phyloP scores from a whole-genome alignment of 2,888 invertebrate species.

The Germaria angustata region DNA sequence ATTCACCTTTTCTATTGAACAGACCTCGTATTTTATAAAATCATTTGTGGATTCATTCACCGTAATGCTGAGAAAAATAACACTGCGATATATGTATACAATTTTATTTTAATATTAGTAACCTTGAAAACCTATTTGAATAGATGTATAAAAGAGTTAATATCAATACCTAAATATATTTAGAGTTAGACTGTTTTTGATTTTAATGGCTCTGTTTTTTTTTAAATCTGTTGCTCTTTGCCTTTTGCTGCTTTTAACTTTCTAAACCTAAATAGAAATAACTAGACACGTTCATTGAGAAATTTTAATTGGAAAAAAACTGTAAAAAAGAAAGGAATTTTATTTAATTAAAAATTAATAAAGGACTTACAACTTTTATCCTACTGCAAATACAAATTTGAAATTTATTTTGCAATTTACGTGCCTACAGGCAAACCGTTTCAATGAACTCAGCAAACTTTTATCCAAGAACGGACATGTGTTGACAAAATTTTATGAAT shows the following conservation, averaged over 20 bases:
- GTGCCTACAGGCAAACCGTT: not conserved
- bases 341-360: slow-evolving; percentile 15
- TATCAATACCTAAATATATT: too few relatives aligned
- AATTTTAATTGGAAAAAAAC: slow-evolving; percentile 45
- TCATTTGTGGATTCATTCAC: too few relatives aligned
- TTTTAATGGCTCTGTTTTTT: too few relatives aligned
- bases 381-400: not conserved
- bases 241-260: not conserved
- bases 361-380: slow-evolving; percentile 2
- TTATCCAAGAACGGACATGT: slow-evolving; percentile 16
- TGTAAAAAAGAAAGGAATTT: slow-evolving; percentile 6
- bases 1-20: too few relatives aligned
- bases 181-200: too few relatives aligned
- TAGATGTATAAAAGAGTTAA: too few relatives aligned
- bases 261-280: slow-evolving; percentile 4
- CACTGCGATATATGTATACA: too few relatives aligned
- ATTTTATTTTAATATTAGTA: too few relatives aligned
- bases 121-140: too few relatives aligned
- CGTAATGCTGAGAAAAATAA: too few relatives aligned
- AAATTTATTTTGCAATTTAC: not conserved
- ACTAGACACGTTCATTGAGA: slow-evolving; percentile 23
- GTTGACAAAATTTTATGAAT: slow-evolving; percentile 25
- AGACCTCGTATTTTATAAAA: too few relatives aligned
- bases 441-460: not conserved
- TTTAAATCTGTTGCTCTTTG: not conserved